Evolutionary conservation across 2,113 vertebrate genomes (phyloP).

Genomic region (Xenopus laevis): DNA sequence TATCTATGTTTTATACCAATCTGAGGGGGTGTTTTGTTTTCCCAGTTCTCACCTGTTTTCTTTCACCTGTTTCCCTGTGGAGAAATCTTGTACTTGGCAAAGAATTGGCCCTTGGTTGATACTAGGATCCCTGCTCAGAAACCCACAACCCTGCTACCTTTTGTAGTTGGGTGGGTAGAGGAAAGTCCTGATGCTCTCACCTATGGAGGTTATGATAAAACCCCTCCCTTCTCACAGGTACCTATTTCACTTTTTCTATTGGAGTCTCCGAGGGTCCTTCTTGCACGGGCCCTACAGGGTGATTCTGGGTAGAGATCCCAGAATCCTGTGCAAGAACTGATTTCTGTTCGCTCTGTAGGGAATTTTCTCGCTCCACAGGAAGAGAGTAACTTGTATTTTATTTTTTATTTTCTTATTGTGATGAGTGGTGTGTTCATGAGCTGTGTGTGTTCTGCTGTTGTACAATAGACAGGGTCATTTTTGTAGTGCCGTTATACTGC

Average conservation of each 20-base stretch:
- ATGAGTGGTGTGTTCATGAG: background rate
- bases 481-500: no score
- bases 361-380: background rate
- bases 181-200: slow-evolving; percentile 23
- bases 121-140: slow-evolving; percentile 14
- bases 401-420: background rate
- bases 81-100: slow-evolving; percentile 42
- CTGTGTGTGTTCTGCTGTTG: no score
- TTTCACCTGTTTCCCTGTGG: slow-evolving; percentile 46
- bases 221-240: slow-evolving; percentile 39
- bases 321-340: background rate
- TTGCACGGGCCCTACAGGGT: background rate
- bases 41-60: slow-evolving; percentile 46
- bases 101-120: slow-evolving; percentile 27
- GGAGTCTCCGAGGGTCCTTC: slow-evolving; percentile 8
- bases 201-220: slow-evolving; percentile 41
- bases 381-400: background rate
- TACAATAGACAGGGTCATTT: no score
- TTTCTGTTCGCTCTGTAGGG: background rate
- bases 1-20: slow-evolving; percentile 9
- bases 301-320: background rate
- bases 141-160: slow-evolving; percentile 25
- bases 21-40: slow-evolving; percentile 46
- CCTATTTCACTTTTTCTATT: slow-evolving; percentile 41
- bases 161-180: slow-evolving; percentile 42